phyloP scores from a whole-genome alignment of 2,888 invertebrate genomes.

The Archips crataeganus region DNA sequence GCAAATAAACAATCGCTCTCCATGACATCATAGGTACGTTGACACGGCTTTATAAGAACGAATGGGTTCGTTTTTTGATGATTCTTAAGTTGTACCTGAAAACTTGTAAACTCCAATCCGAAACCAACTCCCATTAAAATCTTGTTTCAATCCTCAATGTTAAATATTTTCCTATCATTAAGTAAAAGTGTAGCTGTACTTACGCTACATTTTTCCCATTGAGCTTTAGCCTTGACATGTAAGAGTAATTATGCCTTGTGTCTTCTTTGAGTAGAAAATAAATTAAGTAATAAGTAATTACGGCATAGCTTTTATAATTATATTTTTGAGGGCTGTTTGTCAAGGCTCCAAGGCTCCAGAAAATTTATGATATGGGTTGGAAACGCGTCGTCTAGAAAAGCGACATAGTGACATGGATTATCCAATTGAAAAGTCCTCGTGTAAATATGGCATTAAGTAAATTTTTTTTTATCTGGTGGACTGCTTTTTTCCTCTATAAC shows the following conservation, averaged over 20 bases:
- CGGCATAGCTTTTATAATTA: neutral
- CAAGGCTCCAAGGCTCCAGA: neutral
- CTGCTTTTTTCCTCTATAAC: too few relatives aligned
- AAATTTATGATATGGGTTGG: neutral
- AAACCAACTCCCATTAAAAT: too few relatives aligned
- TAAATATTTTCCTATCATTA: neutral
- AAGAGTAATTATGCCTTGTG: neutral
- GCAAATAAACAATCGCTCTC: too few relatives aligned
- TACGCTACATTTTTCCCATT: neutral
- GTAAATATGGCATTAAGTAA: too few relatives aligned
- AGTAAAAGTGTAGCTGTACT: neutral
- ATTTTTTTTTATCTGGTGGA: too few relatives aligned
- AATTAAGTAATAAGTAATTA: neutral
- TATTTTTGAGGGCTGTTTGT: neutral
- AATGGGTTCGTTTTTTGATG: too few relatives aligned
- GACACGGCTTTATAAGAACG: too few relatives aligned
- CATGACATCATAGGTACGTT: too few relatives aligned
- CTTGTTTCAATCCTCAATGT: neutral
- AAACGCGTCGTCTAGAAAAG: neutral
- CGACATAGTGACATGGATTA: neutral
- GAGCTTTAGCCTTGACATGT: neutral
- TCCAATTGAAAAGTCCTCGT: neutral
- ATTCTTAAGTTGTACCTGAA: too few relatives aligned
- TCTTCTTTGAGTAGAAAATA: conserved; percentile 9
- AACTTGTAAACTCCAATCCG: too few relatives aligned